These are phyloP conservation scores for Sericinus montela DNA, from an alignment of 2,888 invertebrate genomes.

Conservation along the genomic window DNA sequence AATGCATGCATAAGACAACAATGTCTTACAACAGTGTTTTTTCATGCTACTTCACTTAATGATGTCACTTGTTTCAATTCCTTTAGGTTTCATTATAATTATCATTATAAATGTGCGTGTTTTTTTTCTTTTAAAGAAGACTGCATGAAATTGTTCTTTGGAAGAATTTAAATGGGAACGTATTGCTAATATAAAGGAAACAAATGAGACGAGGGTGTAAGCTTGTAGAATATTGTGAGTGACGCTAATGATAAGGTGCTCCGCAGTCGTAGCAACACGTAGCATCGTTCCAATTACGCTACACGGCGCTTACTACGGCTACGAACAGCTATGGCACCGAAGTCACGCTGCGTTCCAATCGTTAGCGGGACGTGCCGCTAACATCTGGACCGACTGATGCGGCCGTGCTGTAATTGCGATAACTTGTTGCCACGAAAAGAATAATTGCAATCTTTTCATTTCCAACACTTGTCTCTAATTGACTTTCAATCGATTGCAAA, in stretches of 20 bases:
- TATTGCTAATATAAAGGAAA: constrained; percentile 21
- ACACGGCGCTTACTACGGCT: constrained; percentile 24
- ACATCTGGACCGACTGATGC: constrained; percentile 49
- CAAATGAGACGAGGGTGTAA: constrained; percentile 20
- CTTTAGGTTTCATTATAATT: too few species aligned
- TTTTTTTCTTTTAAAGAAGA: too few species aligned
- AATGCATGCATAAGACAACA: too few species aligned
- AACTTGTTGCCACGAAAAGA: constrained; percentile 46
- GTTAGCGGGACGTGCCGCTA: constrained; percentile 67
- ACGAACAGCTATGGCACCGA: constrained; percentile 34
- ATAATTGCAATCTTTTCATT: constrained; percentile 8
- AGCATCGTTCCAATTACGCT: constrained; percentile 68
- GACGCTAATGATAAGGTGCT: constrained; percentile 74
- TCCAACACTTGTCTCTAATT: constrained; percentile 4
- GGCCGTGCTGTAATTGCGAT: constrained; percentile 45
- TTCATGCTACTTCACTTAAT: too few species aligned
- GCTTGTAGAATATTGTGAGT: constrained; percentile 63
- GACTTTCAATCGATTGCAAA: constrained; percentile 20
- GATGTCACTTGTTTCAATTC: too few species aligned
- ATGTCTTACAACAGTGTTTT: too few species aligned
- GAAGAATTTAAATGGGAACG: background rate
- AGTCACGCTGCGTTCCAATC: constrained; percentile 69
- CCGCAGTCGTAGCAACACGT: constrained; percentile 49
- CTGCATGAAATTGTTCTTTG: background rate
- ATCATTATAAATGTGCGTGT: too few species aligned